These are phyloP conservation scores for Dusona sp. DNA, from an alignment of 2,888 invertebrate genomes.

Conservation along the genomic window DNA sequence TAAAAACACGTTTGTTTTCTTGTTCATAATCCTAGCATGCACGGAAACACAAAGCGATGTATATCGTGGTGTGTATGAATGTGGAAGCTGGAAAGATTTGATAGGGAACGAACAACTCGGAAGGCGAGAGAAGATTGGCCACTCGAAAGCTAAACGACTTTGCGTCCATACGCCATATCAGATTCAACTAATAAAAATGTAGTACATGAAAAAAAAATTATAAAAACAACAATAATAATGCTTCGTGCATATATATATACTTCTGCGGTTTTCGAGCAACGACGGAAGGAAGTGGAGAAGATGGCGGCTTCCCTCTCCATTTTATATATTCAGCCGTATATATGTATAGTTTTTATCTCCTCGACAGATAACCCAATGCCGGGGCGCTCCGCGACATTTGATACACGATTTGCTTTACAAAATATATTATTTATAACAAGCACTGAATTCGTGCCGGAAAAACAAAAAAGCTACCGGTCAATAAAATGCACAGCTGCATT, in stretches of 20 bases:
- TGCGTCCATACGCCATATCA: slow-evolving; percentile 38
- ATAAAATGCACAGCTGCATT: not conserved
- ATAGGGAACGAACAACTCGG: slow-evolving; percentile 51
- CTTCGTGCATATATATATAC: slow-evolving; percentile 15
- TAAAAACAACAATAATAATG: not conserved
- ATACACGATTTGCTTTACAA: slow-evolving; percentile 1
- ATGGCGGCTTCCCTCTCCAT: slow-evolving; percentile 67
- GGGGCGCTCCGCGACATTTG: slow-evolving; percentile 42
- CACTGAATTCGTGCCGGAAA: not conserved
- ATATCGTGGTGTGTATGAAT: slow-evolving; percentile 4
- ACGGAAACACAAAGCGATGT: not conserved
- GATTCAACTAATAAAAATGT: slow-evolving; percentile 57
- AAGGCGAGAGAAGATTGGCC: slow-evolving; percentile 12
- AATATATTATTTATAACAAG: slow-evolving; percentile 23
- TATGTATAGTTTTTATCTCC: slow-evolving; percentile 60
- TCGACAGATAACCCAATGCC: slow-evolving; percentile 65
- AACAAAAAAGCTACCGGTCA: not conserved
- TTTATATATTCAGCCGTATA: slow-evolving; percentile 13
- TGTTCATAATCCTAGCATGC: not conserved
- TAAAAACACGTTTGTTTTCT: not conserved
- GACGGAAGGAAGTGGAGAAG: slow-evolving; percentile 72
- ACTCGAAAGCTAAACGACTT: not conserved
- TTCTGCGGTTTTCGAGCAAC: slow-evolving; percentile 57
- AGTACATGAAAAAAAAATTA: not conserved
- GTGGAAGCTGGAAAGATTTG: slow-evolving; percentile 47